phyloP scores from a whole-genome alignment of 2,113 vertebrate genomes.

The Crotalus helleri region DNA sequence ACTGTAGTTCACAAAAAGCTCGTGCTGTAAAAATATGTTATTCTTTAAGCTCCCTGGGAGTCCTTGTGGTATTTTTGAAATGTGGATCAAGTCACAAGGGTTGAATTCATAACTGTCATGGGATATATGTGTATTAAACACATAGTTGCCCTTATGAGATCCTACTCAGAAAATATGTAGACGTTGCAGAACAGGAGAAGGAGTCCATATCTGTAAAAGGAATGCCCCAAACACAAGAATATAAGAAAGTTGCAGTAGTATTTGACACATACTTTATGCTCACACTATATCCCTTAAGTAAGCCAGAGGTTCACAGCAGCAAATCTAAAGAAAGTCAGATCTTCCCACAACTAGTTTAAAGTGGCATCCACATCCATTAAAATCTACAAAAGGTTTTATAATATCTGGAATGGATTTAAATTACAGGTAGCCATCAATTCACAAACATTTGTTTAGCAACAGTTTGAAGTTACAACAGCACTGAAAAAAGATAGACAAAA shows the following conservation, averaged over 20 bases:
- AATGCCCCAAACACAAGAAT: not conserved
- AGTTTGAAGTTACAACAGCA: not conserved
- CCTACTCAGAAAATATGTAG: not conserved
- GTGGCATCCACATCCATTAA: not conserved
- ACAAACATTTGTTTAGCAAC: no score
- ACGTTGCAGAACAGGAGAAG: not conserved
- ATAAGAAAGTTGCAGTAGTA: not conserved
- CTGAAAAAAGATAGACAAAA: not conserved
- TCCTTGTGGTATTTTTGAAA: not conserved
- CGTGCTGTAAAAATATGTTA: not conserved
- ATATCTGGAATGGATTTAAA: not conserved
- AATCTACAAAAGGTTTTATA: not conserved
- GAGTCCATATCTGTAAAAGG: not conserved
- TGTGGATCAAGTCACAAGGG: not conserved
- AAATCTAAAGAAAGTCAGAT: not conserved
- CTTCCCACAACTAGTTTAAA: not conserved
- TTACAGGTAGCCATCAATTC: no score
- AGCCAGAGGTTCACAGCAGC: not conserved
- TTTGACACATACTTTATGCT: not conserved
- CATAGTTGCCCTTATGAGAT: not conserved
- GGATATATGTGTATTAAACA: not conserved
- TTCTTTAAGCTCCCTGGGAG: not conserved
- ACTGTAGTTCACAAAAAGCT: not conserved
- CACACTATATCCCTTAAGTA: not conserved
- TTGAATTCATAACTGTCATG: not conserved